A percentile compares a stretch with the other conserved stretches of the same genome.
These are phyloP conservation scores for Eutolmus rufibarbis DNA, from an alignment of 2,888 invertebrate genomes.

Conservation along the genomic window DNA sequence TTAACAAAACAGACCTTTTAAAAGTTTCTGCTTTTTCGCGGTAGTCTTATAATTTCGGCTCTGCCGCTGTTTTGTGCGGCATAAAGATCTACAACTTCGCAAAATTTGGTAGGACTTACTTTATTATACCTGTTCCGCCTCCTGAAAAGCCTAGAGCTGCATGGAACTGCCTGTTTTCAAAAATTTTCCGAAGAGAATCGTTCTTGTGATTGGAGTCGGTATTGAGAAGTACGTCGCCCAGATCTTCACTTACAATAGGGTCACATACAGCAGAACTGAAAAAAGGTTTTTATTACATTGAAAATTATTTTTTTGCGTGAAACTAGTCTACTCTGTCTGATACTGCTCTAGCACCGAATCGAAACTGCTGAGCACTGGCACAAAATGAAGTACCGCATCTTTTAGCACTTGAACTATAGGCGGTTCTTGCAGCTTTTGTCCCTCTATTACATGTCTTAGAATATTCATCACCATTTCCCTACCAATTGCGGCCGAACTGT, in stretches of 20 bases:
- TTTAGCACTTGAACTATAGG: slow-evolving; percentile 71
- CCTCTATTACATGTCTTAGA: slow-evolving; percentile 80
- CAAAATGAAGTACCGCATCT: slow-evolving; percentile 78
- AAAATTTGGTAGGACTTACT: background rate
- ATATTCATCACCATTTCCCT: slow-evolving; percentile 84
- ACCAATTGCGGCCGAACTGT: slow-evolving; percentile 81
- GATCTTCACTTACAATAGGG: slow-evolving; percentile 64
- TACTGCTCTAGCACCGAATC: slow-evolving; percentile 54
- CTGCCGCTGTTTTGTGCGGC: background rate
- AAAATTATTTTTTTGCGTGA: background rate
- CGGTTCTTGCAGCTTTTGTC: slow-evolving; percentile 74
- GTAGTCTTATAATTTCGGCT: background rate
- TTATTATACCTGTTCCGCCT: background rate
- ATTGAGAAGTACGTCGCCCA: slow-evolving; percentile 71
- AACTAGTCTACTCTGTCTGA: slow-evolving; percentile 54
- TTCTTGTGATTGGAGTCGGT: slow-evolving; percentile 55
- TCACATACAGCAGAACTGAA: slow-evolving; percentile 58
- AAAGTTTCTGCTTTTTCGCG: background rate
- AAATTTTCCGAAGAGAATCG: slow-evolving; percentile 68
- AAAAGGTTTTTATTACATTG: background rate
- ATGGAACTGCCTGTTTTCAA: slow-evolving; percentile 74
- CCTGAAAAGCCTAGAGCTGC: slow-evolving; percentile 73
- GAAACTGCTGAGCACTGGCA: slow-evolving; percentile 67
- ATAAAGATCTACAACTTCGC: background rate
- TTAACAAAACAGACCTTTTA: background rate